These are phyloP conservation scores for Crenuchus spilurus DNA, from an alignment of 2,797 vertebrate genomes.

Conservation along the genomic window DNA sequence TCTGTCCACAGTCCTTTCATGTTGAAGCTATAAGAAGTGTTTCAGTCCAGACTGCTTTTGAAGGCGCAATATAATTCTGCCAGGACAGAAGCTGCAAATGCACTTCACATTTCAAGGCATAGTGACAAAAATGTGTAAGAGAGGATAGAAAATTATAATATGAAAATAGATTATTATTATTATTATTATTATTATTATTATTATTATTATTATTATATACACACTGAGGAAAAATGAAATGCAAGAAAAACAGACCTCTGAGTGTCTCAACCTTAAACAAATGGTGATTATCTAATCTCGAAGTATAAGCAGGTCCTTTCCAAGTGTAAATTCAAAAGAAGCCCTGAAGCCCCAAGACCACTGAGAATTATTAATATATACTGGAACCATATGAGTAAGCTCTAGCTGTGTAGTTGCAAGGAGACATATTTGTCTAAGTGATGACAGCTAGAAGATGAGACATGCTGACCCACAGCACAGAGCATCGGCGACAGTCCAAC, in stretches of 20 bases:
- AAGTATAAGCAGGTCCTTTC: neutral
- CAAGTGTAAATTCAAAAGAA: constrained; percentile 21
- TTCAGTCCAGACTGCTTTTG: neutral
- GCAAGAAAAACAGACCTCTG: neutral
- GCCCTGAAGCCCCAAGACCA: constrained; percentile 17
- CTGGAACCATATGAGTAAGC: constrained; percentile 41
- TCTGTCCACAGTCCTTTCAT: neutral
- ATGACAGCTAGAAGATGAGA: constrained; percentile 46
- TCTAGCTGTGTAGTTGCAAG: constrained; percentile 35
- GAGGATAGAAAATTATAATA: too few species aligned
- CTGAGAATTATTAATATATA: constrained; percentile 31
- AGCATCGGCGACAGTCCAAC: constrained; percentile 28
- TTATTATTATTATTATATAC: too few species aligned
- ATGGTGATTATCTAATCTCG: constrained; percentile 16
- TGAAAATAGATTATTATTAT: too few species aligned
- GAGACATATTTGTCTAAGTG: constrained; percentile 45
- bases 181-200: too few species aligned
- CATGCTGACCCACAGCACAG: constrained; percentile 39
- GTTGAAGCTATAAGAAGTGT: neutral
- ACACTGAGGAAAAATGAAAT: neutral
- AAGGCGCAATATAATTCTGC: neutral
- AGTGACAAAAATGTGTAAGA: too few species aligned
- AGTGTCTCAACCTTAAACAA: constrained; percentile 29
- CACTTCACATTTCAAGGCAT: neutral
- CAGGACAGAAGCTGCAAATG: too few species aligned